Conservation (phyloP, 2,113 vertebrate genomes). For the Chrysemys picta region DNA sequence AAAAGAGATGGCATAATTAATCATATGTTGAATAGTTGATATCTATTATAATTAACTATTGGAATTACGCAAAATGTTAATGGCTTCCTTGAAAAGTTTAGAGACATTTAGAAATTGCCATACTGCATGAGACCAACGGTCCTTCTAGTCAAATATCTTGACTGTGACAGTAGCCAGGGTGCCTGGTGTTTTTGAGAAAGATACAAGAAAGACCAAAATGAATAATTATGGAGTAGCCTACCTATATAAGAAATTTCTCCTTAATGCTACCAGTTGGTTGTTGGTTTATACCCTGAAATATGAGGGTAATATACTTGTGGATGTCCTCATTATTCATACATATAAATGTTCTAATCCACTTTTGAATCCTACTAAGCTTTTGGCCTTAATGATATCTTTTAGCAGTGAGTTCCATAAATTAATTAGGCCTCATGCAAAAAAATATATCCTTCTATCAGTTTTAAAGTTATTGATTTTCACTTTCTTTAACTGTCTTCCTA, state of each 20-base stretch:
- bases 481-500: no score
- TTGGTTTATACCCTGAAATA: not conserved
- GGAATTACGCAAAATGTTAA: not conserved
- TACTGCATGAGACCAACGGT: not conserved
- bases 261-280: not conserved
- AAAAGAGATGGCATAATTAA: constrained; percentile 24
- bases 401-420: not conserved
- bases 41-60: not conserved
- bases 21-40: not conserved
- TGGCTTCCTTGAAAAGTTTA: not conserved
- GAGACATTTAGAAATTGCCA: not conserved
- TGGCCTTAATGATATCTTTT: not conserved
- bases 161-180: not conserved
- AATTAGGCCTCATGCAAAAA: not conserved
- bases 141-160: not conserved
- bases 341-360: not conserved
- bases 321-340: not conserved
- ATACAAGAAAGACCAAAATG: not conserved
- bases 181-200: not conserved
- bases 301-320: not conserved
- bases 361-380: not conserved
- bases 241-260: not conserved
- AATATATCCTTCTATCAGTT: not conserved
- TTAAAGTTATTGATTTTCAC: no score
- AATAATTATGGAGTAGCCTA: not conserved